Evolutionary conservation across 2,113 vertebrate genomes (phyloP), one percentile per base, ranked within the genome.

Genomic region (Cephalopholis sonnerati): DNA sequence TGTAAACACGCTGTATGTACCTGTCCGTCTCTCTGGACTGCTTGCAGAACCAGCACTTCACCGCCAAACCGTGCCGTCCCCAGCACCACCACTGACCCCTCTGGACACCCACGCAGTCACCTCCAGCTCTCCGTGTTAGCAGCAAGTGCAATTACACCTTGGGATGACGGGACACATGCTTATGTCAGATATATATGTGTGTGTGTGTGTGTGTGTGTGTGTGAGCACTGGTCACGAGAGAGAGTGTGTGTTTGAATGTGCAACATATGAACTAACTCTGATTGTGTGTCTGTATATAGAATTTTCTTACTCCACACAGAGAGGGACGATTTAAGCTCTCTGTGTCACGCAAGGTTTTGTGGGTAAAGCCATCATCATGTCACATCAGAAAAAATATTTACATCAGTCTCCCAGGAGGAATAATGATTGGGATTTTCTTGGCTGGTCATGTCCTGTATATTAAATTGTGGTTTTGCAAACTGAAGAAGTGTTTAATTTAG

Each of bases 21-120:
- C 87, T 5, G 74, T 81, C 85, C 86, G 51, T 80, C 69, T 85
- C 74, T 86, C 70, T 88, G 94, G 95, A 92, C 90, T 87, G 83
- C 94, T 92, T 93, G 82, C 92, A 91, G 89, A 92, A 92, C 84
- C 93, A 94, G 94, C 94, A 94, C 95, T 95, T 95, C 92, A 85
- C 82, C 63, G 65, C 84, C 85, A 62, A 80, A 81, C 77, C 25
- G 44, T 5, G 61, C 74, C 51, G 16, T 54, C 68, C 71, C 73
- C 74, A 29, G 66, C 81, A 65, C 39, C 67, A 10, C 75, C 78
- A 44, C 57, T 4, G 2, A 59, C 58, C 65, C 36, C 54, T 61
- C 58, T 5, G 68, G 76, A 69, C 11, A 1, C 66, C 69, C 66
- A 59, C 62, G 16, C 74, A 48, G 79, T 72, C 84, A 70, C 79